These are phyloP conservation scores for Himalopsyche tibetana DNA, from an alignment of 2,888 invertebrate genomes.

Conservation along the genomic window DNA sequence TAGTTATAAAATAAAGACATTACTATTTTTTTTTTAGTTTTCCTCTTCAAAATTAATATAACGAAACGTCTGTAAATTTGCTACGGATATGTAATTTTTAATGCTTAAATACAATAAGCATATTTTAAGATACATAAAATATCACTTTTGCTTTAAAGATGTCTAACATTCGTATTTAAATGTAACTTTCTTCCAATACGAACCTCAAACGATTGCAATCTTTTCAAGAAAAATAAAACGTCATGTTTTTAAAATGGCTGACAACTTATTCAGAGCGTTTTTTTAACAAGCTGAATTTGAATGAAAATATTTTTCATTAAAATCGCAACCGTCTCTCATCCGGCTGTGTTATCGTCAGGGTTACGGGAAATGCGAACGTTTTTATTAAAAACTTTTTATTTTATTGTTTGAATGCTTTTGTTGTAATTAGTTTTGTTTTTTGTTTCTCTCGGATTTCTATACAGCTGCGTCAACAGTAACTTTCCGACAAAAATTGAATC, in stretches of 20 bases:
- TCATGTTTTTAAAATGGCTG: conserved; percentile 50
- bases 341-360: conserved; percentile 27
- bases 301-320: conserved; percentile 49
- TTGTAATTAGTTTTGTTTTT: conserved; percentile 38
- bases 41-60: too few relatives aligned
- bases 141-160: too few relatives aligned
- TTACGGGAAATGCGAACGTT: conserved; percentile 42
- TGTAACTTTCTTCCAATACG: neutral
- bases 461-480: conserved; percentile 34
- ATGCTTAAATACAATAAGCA: too few relatives aligned
- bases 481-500: conserved; percentile 34
- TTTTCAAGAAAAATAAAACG: conserved; percentile 37
- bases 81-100: too few relatives aligned
- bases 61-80: too few relatives aligned
- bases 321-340: conserved; percentile 35
- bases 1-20: too few relatives aligned
- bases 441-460: conserved; percentile 19
- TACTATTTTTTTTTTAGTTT: too few relatives aligned
- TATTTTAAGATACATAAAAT: too few relatives aligned
- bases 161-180: neutral
- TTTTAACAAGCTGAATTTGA: conserved; percentile 46
- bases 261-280: conserved; percentile 43
- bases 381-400: conserved; percentile 40
- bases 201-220: neutral
- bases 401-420: conserved; percentile 39